Evolutionary conservation across 1,140 invertebrate species (phyloP).

Genomic region (Cecropterus lyciades): DNA sequence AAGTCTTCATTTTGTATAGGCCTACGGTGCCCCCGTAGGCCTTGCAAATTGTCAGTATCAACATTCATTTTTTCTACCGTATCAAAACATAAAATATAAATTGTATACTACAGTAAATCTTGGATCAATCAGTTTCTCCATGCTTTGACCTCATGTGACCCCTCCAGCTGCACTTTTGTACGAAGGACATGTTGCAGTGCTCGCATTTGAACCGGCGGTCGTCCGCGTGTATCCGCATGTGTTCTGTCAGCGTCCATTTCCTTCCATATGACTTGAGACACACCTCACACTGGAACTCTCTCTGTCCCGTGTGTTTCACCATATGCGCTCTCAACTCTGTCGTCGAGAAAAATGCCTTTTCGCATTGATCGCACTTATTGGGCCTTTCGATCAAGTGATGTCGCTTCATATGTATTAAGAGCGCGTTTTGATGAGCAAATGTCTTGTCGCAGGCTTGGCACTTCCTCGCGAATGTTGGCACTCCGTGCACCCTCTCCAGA

Average conservation of each 20-base stretch:
- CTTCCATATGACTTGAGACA: conserved; percentile 86
- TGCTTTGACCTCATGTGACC: conserved; percentile 55
- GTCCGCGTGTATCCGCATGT: conserved; percentile 84
- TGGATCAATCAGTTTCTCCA: conserved; percentile 24
- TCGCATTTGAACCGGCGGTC: conserved; percentile 63
- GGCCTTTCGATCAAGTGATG: conserved; percentile 58
- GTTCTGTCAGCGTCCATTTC: conserved; percentile 76
- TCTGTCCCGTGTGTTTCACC: conserved; percentile 86
- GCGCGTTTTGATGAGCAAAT: conserved; percentile 45
- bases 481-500: conserved; percentile 45
- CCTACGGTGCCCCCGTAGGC: no score
- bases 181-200: conserved; percentile 58
- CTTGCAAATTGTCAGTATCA: no score
- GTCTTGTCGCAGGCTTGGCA: conserved; percentile 58
- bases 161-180: conserved; percentile 56
- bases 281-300: conserved; percentile 78
- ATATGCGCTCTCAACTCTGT: conserved; percentile 54
- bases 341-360: conserved; percentile 64
- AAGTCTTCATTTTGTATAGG: no score
- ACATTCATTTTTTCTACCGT: no score
- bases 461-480: conserved; percentile 38
- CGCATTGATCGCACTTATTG: conserved; percentile 62
- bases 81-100: no score
- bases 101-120: no score
- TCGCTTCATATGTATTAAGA: conserved; percentile 51